Percentiles rank a stretch among this genome's conserved stretches.
These are phyloP conservation scores for Acanthurus lineatus DNA, from an alignment of 2,797 vertebrate species.

Conservation along the genomic window DNA sequence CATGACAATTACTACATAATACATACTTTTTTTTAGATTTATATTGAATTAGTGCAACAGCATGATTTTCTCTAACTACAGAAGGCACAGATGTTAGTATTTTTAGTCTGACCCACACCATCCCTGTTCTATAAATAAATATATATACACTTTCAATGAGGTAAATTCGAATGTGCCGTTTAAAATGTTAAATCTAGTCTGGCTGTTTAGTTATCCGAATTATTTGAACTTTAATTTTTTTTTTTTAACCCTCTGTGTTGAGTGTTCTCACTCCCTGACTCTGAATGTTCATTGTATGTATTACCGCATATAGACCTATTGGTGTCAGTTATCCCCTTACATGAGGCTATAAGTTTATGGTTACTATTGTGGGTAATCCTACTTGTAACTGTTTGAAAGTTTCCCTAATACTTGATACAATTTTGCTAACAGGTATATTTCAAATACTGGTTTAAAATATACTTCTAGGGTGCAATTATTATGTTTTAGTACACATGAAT, in stretches of 20 bases:
- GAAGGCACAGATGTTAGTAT: background rate
- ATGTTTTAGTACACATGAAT: background rate
- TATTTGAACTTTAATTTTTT: background rate
- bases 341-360: background rate
- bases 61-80: background rate
- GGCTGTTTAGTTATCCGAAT: background rate
- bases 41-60: background rate
- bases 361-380: background rate
- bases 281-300: background rate
- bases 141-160: too few relatives aligned
- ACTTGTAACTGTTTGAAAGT: background rate
- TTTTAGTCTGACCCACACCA: background rate
- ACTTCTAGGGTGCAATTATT: background rate
- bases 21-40: too few relatives aligned
- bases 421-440: background rate
- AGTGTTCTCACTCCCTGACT: background rate
- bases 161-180: too few relatives aligned
- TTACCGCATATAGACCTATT: background rate
- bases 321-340: background rate
- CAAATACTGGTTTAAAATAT: background rate
- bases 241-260: background rate
- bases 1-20: background rate
- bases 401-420: background rate
- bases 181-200: background rate
- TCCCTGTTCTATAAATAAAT: too few relatives aligned